phyloP scores from a whole-genome alignment of 2,797 vertebrate genomes.

The Bovichtus diacanthus region DNA sequence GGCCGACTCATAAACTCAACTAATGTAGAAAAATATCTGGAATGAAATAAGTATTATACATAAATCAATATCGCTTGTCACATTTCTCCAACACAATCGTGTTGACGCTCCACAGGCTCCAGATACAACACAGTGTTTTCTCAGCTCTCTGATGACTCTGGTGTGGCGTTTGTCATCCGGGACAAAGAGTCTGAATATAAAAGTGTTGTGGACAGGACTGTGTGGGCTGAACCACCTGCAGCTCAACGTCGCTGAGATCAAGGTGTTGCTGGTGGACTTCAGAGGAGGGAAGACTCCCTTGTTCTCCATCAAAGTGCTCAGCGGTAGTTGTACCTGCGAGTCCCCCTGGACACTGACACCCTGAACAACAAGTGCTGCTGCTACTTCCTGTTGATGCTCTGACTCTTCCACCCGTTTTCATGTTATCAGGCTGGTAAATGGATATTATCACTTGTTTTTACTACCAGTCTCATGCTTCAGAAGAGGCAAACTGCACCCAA shows the following conservation, averaged over 20 bases:
- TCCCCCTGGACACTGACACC: no score
- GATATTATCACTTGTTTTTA: no score
- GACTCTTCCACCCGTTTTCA: no score
- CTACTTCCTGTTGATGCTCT: no score
- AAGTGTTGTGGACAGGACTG: neutral
- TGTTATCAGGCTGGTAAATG: no score
- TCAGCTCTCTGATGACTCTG: constrained; percentile 8
- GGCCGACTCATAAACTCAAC: no score
- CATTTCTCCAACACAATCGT: neutral
- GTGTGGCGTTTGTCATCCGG: neutral
- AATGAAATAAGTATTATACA: neutral
- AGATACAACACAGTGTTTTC: constrained; percentile 3
- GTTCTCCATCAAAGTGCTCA: neutral
- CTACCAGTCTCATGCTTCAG: no score
- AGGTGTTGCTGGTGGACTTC: neutral
- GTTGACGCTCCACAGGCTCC: neutral
- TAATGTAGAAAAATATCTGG: neutral
- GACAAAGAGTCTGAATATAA: neutral
- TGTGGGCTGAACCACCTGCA: neutral
- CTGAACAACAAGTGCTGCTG: no score
- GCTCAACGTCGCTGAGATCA: neutral
- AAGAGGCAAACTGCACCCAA: no score
- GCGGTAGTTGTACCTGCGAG: no score
- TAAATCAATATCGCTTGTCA: neutral
- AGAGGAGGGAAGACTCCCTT: neutral